phyloP scores from a whole-genome alignment of 2,113 vertebrate genomes.

The Rhinolophus sinicus region DNA sequence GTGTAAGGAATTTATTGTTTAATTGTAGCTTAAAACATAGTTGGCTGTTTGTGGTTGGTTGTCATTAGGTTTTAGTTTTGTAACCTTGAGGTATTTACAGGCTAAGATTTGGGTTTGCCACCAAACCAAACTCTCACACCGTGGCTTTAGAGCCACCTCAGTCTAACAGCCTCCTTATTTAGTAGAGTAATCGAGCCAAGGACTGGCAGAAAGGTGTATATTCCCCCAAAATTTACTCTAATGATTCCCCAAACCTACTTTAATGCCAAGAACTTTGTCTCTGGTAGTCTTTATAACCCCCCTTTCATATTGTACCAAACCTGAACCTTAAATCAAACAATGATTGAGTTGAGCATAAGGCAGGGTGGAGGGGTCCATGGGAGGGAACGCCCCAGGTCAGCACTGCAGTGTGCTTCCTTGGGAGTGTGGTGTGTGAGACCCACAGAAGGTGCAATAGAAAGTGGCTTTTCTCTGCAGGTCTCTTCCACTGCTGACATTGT shows the following conservation, averaged over 20 bases:
- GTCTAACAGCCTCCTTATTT: background rate
- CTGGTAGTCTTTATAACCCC: background rate
- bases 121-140: background rate
- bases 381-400: background rate
- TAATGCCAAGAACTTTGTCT: slow-evolving; percentile 20
- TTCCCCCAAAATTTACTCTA: background rate
- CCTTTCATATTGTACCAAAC: background rate
- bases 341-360: background rate
- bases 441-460: background rate
- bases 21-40: background rate
- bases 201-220: background rate
- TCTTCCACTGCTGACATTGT: background rate
- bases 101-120: background rate
- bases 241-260: background rate
- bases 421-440: background rate
- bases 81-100: background rate
- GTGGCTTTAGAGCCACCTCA: background rate
- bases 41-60: background rate
- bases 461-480: background rate
- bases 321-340: background rate
- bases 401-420: background rate
- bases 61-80: background rate
- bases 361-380: rapidly evolving
- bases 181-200: background rate
- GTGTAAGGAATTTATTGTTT: background rate